Evolutionary conservation across 2,113 vertebrate genomes (phyloP), one percentile per base, ranked within the genome.

Genomic region (Rhinolophus sinicus): DNA sequence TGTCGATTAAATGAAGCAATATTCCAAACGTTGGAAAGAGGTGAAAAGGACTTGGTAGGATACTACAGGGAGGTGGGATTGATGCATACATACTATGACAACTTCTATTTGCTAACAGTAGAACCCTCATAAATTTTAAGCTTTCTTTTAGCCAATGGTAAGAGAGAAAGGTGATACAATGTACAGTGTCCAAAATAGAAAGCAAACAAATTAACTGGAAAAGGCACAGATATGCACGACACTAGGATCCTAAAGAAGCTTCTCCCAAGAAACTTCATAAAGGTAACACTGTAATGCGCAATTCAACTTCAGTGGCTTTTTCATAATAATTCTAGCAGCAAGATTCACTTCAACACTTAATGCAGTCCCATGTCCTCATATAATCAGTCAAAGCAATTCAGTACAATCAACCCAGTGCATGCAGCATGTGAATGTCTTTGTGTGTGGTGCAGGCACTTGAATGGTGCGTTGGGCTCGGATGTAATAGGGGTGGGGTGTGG

Each of bases 1-100:
- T 56, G 2, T 56, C 76, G n/a, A 84, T 80, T 30, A 35, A n/a
- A 87, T 67, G 30, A 95, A 73, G 19, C 19, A 89, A 69, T n/a
- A 40, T 70, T 35, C 2, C 6, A 80, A n/a, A 40, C 13, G 77
- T 65, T 50, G 58, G 2, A 78, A 60, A 18, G 9, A 44, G 38
- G 24, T 3, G 8, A 35, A 76, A 92, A 52, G 16, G 2, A 1
- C 1, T 54, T 52, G 8, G 15, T 8, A 12, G 64, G 7, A 26
- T 78, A 44, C 47, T 26, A 69, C 56, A 24, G 2, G 28, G 22
- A 80, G 6, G n/a, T 18, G 69, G 56, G 60, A 73, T 1, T 44
- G n/a, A 58, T 52, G 8, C 1, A 56, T 24, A 52, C 52, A 52
- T 50, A 60, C 26, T 5, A n/a, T 38, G 11, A 47, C 22, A 35